Conservation (phyloP, 2,888 invertebrate species). For the Aphodius granarius region DNA sequence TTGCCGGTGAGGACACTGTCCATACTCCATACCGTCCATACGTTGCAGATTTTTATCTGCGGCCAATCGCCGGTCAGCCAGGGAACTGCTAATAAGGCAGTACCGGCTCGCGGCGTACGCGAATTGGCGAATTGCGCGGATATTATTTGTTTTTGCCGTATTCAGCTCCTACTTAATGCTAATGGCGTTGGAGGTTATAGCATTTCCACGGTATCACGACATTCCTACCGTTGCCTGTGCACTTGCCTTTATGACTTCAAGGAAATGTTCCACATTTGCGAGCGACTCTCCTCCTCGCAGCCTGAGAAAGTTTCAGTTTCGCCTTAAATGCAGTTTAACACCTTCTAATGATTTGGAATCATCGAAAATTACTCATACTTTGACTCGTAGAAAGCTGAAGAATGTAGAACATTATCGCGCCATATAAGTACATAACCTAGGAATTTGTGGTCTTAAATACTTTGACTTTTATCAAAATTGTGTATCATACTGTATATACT, state of each 20-base stretch:
- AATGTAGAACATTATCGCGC: too few species aligned
- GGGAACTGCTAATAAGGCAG: conserved; percentile 9
- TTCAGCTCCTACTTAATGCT: not conserved
- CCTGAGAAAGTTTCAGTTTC: not conserved
- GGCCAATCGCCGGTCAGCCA: conserved; percentile 21
- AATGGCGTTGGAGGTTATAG: not conserved
- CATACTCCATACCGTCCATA: conserved; percentile 15
- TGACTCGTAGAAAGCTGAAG: too few species aligned
- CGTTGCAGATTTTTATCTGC: conserved; percentile 30
- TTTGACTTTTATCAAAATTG: too few species aligned
- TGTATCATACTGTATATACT: too few species aligned
- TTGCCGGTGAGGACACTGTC: conserved; percentile 12
- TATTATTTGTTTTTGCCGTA: conserved; percentile 1
- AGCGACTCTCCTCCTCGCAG: not conserved
- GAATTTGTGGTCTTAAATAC: too few species aligned
- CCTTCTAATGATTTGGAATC: not conserved
- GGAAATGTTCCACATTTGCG: not conserved
- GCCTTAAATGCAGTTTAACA: not conserved
- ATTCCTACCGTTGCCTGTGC: not conserved
- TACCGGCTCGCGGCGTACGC: not conserved
- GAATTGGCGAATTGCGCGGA: conserved; percentile 1
- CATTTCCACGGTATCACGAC: not conserved
- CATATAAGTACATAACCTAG: too few species aligned
- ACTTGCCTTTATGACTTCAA: not conserved
- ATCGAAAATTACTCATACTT: not conserved